These are phyloP conservation scores for Furnarius figulus DNA, from an alignment of 2,113 vertebrate species.

Conservation along the genomic window DNA sequence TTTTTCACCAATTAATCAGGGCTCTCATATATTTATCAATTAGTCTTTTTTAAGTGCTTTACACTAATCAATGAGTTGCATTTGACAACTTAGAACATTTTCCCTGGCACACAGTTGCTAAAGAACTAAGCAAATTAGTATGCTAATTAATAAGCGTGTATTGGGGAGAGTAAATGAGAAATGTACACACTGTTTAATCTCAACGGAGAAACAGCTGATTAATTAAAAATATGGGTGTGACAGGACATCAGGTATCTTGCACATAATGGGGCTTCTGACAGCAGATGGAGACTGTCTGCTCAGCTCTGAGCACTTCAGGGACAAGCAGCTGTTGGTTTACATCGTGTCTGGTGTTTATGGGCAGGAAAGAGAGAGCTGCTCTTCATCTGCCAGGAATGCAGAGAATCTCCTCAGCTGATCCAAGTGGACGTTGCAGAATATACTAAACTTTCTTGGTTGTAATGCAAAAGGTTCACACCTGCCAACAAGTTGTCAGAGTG, in stretches of 20 bases:
- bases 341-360: fast-evolving
- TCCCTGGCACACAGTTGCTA: background rate
- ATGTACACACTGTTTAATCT: background rate
- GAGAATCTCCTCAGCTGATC: background rate
- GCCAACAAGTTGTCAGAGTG: background rate
- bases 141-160: background rate
- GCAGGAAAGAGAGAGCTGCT: background rate
- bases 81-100: background rate
- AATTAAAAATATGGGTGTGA: background rate
- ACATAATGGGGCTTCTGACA: background rate
- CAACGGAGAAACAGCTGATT: background rate
- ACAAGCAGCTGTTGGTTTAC: background rate
- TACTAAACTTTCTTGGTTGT: background rate
- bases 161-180: background rate
- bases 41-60: background rate
- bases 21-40: background rate
- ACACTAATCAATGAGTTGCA: background rate
- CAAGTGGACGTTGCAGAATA: background rate
- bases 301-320: background rate
- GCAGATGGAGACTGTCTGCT: background rate
- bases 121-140: background rate
- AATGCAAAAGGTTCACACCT: background rate
- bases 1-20: background rate
- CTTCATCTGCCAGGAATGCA: background rate
- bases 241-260: background rate